Conservation (phyloP, 2,113 vertebrate species). For the Nyctereutes procyonoides region DNA sequence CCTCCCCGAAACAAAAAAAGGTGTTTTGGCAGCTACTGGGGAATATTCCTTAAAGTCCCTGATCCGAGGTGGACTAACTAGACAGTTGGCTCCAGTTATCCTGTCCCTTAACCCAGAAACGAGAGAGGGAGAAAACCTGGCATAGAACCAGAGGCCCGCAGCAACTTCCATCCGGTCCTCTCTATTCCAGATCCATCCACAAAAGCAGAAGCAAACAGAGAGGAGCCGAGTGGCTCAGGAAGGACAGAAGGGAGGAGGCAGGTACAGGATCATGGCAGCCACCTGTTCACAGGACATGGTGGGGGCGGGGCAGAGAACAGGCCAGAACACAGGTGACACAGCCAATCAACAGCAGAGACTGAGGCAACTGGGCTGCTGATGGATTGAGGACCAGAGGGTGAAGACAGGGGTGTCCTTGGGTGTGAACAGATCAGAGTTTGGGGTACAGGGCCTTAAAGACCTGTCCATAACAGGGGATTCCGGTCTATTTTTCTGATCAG, state of each 20-base stretch:
- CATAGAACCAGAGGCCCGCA: background rate
- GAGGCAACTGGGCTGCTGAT: background rate
- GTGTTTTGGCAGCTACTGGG: background rate
- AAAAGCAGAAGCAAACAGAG: background rate
- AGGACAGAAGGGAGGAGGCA: background rate
- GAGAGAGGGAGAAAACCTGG: background rate
- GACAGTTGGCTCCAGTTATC: background rate
- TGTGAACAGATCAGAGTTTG: background rate
- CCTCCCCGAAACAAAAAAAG: background rate
- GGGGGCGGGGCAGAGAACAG: background rate
- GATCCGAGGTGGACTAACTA: background rate
- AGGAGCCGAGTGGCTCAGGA: background rate
- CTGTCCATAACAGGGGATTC: background rate
- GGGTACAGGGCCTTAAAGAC: background rate
- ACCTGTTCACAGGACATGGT: too few relatives aligned
- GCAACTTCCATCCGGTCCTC: background rate
- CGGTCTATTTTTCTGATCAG: background rate
- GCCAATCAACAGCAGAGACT: background rate
- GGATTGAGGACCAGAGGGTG: background rate
- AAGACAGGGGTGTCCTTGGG: background rate
- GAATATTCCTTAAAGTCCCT: background rate
- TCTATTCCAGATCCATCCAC: background rate
- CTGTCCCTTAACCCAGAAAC: background rate
- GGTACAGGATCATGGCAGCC: background rate
- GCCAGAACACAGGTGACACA: background rate